Evolutionary conservation across 2,888 invertebrate species (phyloP).

Genomic region (Ophion ventricosus): DNA sequence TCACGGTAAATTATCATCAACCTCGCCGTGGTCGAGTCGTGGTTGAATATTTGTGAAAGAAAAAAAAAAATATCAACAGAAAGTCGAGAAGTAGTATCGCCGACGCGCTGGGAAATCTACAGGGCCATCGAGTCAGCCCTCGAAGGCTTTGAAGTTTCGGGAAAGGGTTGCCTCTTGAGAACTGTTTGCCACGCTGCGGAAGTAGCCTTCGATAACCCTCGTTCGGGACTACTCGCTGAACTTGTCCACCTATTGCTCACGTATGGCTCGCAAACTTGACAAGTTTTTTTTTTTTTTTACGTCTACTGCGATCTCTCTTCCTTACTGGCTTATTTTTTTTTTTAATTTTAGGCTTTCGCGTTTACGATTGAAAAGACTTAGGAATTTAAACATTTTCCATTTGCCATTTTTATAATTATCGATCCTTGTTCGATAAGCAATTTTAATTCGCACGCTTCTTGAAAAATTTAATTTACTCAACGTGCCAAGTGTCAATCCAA

Average conservation of each 20-base stretch:
- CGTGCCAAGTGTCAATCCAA: too few species aligned
- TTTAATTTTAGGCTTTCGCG: background rate
- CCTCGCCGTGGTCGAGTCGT: background rate
- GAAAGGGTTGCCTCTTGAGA: conserved; percentile 88
- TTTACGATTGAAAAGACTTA: background rate
- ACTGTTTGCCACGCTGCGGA: conserved; percentile 91
- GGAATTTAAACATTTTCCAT: too few species aligned
- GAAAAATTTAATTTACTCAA: too few species aligned
- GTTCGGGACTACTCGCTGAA: conserved; percentile 89
- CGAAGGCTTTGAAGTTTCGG: conserved; percentile 72
- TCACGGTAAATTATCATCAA: conserved; percentile 5
- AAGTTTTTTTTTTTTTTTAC: conserved; percentile 12
- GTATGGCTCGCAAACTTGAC: conserved; percentile 71
- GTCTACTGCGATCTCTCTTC: background rate
- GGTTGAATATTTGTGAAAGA: background rate
- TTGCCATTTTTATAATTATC: too few species aligned
- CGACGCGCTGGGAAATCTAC: conserved; percentile 79
- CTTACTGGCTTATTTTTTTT: background rate
- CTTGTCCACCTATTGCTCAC: conserved; percentile 90
- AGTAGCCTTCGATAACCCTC: conserved; percentile 87
- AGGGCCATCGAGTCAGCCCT: conserved; percentile 76
- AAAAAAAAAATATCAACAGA: conserved; percentile 28
- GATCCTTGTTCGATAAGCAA: too few species aligned
- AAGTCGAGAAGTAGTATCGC: conserved; percentile 23
- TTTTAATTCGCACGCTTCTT: too few species aligned